A percentile compares a stretch with the other conserved stretches of the same genome.
phyloP scores from a whole-genome alignment of 2,113 vertebrate genomes.

The Gymnogyps californianus region DNA sequence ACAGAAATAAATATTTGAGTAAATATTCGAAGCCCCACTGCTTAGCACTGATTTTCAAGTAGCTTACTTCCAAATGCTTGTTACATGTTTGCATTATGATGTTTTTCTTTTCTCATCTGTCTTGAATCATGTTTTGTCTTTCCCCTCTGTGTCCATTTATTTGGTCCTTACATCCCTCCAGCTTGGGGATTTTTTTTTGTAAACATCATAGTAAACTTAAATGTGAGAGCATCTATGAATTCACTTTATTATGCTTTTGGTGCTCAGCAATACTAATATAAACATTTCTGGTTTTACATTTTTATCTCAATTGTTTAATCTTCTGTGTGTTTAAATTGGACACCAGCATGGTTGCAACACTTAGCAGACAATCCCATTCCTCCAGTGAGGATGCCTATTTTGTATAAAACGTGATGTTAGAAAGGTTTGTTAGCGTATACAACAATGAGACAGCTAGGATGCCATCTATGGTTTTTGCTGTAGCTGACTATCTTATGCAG shows the following conservation, averaged over 20 bases:
- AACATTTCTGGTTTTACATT: background rate
- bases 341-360: background rate
- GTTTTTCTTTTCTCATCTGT: background rate
- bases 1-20: background rate
- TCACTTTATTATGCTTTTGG: background rate
- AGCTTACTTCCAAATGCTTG: background rate
- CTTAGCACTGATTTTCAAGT: background rate
- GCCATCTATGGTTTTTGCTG: constrained; percentile 5
- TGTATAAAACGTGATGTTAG: constrained; percentile 22
- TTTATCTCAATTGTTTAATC: background rate
- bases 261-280: background rate
- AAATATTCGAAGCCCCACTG: background rate
- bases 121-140: background rate
- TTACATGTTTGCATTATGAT: background rate
- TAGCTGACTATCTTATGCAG: background rate
- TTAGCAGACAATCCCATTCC: background rate
- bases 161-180: background rate
- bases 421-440: background rate
- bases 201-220: background rate
- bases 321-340: background rate
- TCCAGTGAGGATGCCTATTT: background rate
- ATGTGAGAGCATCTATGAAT: background rate
- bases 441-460: background rate
- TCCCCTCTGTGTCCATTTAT: background rate
- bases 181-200: background rate